phyloP scores from a whole-genome alignment of 2,888 invertebrate genomes.

The Brachyptera risi region DNA sequence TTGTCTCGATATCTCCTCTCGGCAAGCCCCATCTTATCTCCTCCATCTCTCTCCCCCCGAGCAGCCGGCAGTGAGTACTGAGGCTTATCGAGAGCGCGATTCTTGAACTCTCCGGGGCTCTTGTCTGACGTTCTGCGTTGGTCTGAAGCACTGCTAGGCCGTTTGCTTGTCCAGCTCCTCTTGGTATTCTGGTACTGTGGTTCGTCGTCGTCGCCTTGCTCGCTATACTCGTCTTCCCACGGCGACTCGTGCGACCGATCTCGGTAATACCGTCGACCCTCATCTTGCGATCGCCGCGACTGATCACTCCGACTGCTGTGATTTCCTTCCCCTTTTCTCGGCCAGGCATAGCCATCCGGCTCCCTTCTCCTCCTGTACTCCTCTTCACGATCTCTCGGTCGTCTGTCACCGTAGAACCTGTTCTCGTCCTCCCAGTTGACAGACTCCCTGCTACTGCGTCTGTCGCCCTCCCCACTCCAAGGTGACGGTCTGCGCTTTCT shows the following conservation, averaged over 20 bases:
- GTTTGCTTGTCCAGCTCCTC: constrained; percentile 47
- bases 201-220: constrained; percentile 42
- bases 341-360: constrained; percentile 28
- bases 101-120: constrained; percentile 29
- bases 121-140: constrained; percentile 38
- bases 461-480: constrained; percentile 43
- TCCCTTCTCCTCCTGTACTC: constrained; percentile 42
- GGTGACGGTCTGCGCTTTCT: constrained; percentile 29
- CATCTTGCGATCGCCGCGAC: constrained; percentile 46
- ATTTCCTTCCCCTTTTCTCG: constrained; percentile 20
- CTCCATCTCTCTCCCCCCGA: constrained; percentile 18
- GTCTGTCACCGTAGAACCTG: constrained; percentile 26
- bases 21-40: too few species aligned
- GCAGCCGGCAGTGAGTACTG: constrained; percentile 23
- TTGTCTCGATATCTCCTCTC: constrained; percentile 43
- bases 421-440: constrained; percentile 63
- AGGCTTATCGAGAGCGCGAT: constrained; percentile 24
- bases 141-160: constrained; percentile 56
- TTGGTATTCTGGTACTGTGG: constrained; percentile 42
- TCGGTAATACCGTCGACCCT: constrained; percentile 42
- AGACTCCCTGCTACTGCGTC: constrained; percentile 45
- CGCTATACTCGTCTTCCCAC: constrained; percentile 57
- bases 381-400: constrained; percentile 27
- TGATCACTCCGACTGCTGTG: constrained; percentile 41
- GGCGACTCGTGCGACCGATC: constrained; percentile 49